Evolutionary conservation across 2,797 vertebrate genomes (phyloP).

Genomic region (Tokudaia tokunoshimensis): DNA sequence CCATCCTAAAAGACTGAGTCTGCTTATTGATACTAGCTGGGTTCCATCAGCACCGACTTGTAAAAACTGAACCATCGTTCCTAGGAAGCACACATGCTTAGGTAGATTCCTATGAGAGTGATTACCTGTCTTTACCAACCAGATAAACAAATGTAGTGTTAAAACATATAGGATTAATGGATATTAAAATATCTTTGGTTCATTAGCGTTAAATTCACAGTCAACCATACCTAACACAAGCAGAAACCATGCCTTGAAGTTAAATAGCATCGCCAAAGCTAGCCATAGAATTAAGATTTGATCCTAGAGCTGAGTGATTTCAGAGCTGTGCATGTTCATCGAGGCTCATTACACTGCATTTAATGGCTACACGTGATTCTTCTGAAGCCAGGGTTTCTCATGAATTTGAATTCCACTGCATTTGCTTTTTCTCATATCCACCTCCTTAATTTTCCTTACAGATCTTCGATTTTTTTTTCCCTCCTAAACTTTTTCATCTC

Average conservation of each 20-base stretch:
- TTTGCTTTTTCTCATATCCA: not conserved
- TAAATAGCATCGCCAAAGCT: not conserved
- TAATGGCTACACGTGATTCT: not conserved
- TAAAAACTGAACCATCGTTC: not conserved
- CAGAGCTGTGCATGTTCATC: not conserved
- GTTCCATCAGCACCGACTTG: not conserved
- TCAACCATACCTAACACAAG: not conserved
- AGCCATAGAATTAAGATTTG: not conserved
- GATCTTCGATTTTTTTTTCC: not conserved
- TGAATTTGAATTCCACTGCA: not conserved
- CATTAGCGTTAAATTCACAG: not conserved
- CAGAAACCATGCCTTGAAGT: not conserved
- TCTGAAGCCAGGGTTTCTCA: not conserved
- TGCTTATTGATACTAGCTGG: not conserved
- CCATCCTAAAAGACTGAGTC: not conserved
- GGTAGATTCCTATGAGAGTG: not conserved
- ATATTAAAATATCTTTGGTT: not conserved
- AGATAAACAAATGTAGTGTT: not conserved
- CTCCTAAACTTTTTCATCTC: not conserved
- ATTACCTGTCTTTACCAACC: not conserved
- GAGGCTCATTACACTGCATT: not conserved
- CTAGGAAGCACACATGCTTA: not conserved
- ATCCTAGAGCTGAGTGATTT: not conserved
- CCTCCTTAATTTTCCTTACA: conserved; percentile 10
- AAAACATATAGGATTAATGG: not conserved